Conservation (phyloP, 2,113 vertebrate genomes). For the Engystomops pustulosus region DNA sequence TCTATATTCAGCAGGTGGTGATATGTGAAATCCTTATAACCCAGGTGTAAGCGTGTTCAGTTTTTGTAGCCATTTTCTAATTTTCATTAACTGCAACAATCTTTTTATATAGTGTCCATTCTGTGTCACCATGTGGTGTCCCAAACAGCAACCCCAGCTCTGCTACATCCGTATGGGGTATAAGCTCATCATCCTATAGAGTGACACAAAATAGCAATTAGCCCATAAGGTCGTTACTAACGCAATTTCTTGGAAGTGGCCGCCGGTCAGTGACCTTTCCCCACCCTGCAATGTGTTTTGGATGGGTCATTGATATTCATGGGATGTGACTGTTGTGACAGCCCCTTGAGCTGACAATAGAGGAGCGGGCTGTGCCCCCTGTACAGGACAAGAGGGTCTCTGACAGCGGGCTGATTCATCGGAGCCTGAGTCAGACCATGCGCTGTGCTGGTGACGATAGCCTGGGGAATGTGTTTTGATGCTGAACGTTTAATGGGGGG, state of each 20-base stretch:
- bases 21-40: no score
- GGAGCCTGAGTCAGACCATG: slow-evolving; percentile 27
- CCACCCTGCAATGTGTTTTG: slow-evolving; percentile 18
- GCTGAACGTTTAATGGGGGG: background rate
- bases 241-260: slow-evolving; percentile 5
- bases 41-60: no score
- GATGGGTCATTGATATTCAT: slow-evolving; percentile 51
- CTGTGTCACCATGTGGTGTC: background rate
- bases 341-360: slow-evolving; percentile 50
- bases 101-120: no score
- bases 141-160: background rate
- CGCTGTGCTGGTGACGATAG: background rate
- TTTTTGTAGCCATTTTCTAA: no score
- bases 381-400: slow-evolving; percentile 19
- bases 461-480: slow-evolving; percentile 42
- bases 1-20: no score
- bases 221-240: background rate
- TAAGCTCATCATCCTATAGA: background rate
- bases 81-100: no score
- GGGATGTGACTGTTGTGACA: slow-evolving; percentile 7
- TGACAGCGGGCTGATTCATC: slow-evolving; percentile 31
- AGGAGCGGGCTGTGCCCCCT: slow-evolving; percentile 14
- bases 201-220: background rate
- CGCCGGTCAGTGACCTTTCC: background rate
- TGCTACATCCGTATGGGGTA: background rate